phyloP scores from a whole-genome alignment of 2,797 vertebrate species.

The Oreochromis mossambicus region DNA sequence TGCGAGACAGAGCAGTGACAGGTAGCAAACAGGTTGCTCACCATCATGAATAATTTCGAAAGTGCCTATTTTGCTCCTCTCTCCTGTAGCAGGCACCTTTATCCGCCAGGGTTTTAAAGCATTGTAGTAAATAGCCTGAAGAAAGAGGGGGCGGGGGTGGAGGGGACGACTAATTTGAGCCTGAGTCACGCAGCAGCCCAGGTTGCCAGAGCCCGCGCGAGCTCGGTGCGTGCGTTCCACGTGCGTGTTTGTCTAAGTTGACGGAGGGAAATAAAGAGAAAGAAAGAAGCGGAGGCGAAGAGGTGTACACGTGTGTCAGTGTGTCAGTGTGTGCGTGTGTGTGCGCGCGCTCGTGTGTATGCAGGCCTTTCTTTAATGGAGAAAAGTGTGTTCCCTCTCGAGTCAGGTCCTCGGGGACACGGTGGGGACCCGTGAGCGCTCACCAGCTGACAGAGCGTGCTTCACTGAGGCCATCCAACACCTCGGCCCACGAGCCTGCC shows the following conservation, averaged over 20 bases:
- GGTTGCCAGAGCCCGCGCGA: neutral
- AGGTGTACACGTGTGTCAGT: neutral
- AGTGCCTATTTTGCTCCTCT: conserved; percentile 2
- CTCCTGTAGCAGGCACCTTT: neutral
- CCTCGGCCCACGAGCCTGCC: conserved; percentile 79
- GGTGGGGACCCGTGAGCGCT: conserved; percentile 87
- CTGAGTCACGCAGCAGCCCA: neutral
- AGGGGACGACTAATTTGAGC: neutral
- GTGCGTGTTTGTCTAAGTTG: conserved; percentile 15
- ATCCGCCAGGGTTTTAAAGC: neutral
- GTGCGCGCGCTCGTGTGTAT: neutral
- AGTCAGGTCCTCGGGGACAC: conserved; percentile 85
- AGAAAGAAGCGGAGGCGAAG: neutral
- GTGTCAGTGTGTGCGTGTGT: neutral
- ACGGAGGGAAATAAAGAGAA: conserved; percentile 3
- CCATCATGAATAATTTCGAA: conserved; percentile 68
- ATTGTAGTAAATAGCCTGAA: neutral
- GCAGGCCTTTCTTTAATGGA: conserved; percentile 49
- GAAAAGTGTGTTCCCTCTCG: conserved; percentile 72
- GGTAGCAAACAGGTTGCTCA: conserved; percentile 42
- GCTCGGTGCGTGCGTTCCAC: neutral
- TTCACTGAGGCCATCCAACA: conserved; percentile 86
- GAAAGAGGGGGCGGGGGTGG: neutral
- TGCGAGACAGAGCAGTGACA: conserved; percentile 42
- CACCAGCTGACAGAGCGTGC: conserved; percentile 99